Conservation (phyloP, 2,888 invertebrate genomes). For the Diarsia dahlii region DNA sequence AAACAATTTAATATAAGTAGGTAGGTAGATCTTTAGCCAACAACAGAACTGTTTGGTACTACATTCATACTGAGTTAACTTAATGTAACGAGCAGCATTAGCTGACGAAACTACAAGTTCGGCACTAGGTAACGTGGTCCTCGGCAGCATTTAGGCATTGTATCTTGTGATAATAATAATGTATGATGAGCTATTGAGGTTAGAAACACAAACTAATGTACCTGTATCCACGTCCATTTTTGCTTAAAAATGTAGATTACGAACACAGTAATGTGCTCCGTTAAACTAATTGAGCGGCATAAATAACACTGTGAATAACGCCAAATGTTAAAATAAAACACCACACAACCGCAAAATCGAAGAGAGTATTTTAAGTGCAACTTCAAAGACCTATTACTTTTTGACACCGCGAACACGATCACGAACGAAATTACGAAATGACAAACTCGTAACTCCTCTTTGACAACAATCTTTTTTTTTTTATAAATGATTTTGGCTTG, state of each 20-base stretch:
- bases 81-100: neutral
- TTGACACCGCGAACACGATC: slow-evolving; percentile 16
- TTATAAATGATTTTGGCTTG: no score
- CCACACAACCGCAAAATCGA: slow-evolving; percentile 2
- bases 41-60: neutral
- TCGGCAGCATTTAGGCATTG: no score
- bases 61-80: neutral
- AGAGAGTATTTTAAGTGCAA: neutral
- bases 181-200: slow-evolving; percentile 67
- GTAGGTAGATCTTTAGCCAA: neutral
- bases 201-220: slow-evolving; percentile 68
- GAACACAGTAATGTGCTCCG: slow-evolving; percentile 62
- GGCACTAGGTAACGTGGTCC: neutral
- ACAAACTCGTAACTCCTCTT: no score
- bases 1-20: slow-evolving; percentile 16
- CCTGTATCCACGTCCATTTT: slow-evolving; percentile 86
- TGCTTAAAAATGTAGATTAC: slow-evolving; percentile 9
- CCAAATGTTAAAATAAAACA: slow-evolving; percentile 16
- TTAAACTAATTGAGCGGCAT: slow-evolving; percentile 54
- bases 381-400: neutral
- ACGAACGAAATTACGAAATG: no score
- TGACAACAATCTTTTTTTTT: no score
- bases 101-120: neutral
- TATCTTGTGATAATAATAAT: neutral
- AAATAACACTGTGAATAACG: slow-evolving; percentile 13